A percentile compares a stretch with the other conserved stretches of the same genome.
Conservation (phyloP, 1,140 invertebrate genomes). For the Colletes latitarsis region DNA sequence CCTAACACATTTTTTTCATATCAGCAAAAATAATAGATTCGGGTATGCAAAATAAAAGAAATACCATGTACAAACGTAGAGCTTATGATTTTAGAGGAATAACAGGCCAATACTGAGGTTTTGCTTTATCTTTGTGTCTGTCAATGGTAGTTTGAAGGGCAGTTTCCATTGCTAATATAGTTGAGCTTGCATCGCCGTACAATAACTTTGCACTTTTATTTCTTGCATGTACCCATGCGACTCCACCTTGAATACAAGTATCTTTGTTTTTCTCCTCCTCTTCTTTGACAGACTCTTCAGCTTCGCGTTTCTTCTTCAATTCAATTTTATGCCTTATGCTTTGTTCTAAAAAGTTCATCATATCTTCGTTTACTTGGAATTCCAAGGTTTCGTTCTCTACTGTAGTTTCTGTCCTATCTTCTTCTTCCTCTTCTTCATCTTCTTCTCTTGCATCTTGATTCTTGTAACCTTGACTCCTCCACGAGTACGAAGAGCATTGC, state of each 20-base stretch:
- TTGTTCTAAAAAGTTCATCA: constrained; percentile 84
- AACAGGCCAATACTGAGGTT: constrained; percentile 88
- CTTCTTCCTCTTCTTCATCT: not conserved
- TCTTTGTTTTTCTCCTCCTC: constrained; percentile 51
- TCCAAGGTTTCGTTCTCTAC: constrained; percentile 74
- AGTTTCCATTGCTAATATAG: constrained; percentile 88
- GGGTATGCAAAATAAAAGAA: too few species aligned
- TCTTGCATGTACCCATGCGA: constrained; percentile 67
- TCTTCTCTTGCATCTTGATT: not conserved
- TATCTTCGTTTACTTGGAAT: constrained; percentile 85
- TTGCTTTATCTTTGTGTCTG: constrained; percentile 83
- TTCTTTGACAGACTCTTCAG: constrained; percentile 53
- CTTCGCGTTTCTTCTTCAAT: constrained; percentile 76
- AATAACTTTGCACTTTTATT: constrained; percentile 79
- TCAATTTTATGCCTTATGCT: constrained; percentile 83
- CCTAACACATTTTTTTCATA: too few species aligned
- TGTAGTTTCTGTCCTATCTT: not conserved
- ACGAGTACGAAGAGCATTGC: not conserved
- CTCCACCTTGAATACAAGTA: constrained; percentile 30
- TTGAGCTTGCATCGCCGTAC: constrained; percentile 84
- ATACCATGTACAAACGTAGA: not conserved
- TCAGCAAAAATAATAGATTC: too few species aligned
- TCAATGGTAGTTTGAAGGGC: constrained; percentile 86
- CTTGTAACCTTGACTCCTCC: not conserved
- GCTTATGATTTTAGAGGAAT: constrained; percentile 84